phyloP scores from a whole-genome alignment of 2,888 invertebrate genomes.

The Perizoma flavofasciatum region DNA sequence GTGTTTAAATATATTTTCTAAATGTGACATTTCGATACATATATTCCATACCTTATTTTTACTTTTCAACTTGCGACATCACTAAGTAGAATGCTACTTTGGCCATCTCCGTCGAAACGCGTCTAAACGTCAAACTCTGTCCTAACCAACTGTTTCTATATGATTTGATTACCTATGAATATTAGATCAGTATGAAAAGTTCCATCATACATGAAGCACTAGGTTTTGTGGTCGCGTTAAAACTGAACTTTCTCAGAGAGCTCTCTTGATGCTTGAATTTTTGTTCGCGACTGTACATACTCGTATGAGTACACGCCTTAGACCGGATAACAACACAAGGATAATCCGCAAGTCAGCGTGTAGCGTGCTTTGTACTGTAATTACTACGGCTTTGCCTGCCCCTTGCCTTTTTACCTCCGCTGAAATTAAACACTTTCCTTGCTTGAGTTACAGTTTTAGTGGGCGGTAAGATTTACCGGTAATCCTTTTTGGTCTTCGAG shows the following conservation, averaged over 20 bases:
- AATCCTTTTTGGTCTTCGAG: slow-evolving; percentile 21
- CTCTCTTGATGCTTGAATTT: not conserved
- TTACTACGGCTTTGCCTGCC: slow-evolving; percentile 58
- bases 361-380: slow-evolving; percentile 52
- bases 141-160: too few species aligned
- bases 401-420: slow-evolving; percentile 42
- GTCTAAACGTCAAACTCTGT: too few species aligned
- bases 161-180: too few species aligned
- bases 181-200: too few species aligned
- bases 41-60: too few species aligned
- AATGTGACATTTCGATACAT: too few species aligned
- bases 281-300: slow-evolving; percentile 10
- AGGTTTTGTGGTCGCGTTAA: not conserved
- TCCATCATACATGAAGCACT: too few species aligned
- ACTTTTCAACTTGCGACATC: too few species aligned
- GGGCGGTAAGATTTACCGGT: slow-evolving; percentile 23
- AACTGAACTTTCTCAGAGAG: not conserved
- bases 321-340: slow-evolving; percentile 53
- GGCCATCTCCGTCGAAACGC: too few species aligned
- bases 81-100: too few species aligned
- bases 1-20: too few species aligned
- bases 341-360: slow-evolving; percentile 52
- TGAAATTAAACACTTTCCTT: slow-evolving; percentile 41
- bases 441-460: slow-evolving; percentile 31
- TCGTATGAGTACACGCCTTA: slow-evolving; percentile 13